Percentiles rank a stretch among this genome's conserved stretches.
Evolutionary conservation across 2,888 invertebrate species (phyloP).

Genomic region (Seladonia tumulorum): DNA sequence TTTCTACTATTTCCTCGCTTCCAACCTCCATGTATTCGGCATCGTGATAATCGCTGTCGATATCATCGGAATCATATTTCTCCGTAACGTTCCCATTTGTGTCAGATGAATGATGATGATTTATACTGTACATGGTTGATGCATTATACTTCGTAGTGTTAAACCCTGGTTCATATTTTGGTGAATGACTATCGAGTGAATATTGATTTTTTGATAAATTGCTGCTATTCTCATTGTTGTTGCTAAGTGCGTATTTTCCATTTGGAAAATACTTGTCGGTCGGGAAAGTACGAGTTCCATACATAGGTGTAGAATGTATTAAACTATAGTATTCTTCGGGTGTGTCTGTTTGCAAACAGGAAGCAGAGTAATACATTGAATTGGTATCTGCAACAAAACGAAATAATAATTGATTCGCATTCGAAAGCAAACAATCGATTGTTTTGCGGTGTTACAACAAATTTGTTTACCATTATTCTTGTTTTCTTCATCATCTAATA

Average conservation of each 20-base stretch:
- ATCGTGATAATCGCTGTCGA: conserved; percentile 79
- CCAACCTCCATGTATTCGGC: conserved; percentile 82
- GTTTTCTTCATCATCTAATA: conserved; percentile 85
- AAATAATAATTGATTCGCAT: not conserved
- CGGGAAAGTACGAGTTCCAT: conserved; percentile 73
- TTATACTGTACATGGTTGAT: conserved; percentile 72
- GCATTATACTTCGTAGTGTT: conserved; percentile 69
- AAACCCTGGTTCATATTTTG: conserved; percentile 74
- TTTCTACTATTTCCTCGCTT: conserved; percentile 82
- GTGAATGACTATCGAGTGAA: conserved; percentile 69
- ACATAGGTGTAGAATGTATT: conserved; percentile 78
- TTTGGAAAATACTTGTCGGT: conserved; percentile 75
- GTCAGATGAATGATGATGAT: conserved; percentile 72
- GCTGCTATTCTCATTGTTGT: conserved; percentile 76
- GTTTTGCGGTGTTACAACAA: not conserved
- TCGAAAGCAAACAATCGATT: not conserved
- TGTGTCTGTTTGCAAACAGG: conserved; percentile 73
- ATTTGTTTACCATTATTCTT: conserved; percentile 80
- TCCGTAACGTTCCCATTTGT: conserved; percentile 78
- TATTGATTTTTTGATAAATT: conserved; percentile 72
- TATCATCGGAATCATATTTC: conserved; percentile 76
- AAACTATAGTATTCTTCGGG: conserved; percentile 80
- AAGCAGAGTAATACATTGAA: conserved; percentile 81
- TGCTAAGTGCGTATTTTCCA: conserved; percentile 74
- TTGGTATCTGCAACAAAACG: conserved; percentile 74